phyloP scores from a whole-genome alignment of 2,113 vertebrate species.

The Lonchura striata region DNA sequence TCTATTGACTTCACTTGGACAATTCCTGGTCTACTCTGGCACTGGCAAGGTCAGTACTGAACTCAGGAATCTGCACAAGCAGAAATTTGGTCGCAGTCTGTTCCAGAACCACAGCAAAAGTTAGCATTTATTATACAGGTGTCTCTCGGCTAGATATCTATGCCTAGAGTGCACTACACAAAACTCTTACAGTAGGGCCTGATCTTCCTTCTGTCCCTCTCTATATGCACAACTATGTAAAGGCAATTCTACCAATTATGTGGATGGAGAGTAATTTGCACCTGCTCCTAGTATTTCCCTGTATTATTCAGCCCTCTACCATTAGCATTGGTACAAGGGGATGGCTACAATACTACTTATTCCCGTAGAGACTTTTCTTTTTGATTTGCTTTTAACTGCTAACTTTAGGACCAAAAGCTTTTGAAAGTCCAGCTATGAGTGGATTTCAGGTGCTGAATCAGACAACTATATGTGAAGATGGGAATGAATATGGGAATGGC shows the following conservation, averaged over 20 bases:
- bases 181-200: background rate
- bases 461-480: background rate
- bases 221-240: background rate
- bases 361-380: background rate
- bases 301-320: background rate
- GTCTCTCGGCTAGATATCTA: background rate
- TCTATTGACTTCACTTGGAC: background rate
- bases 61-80: background rate
- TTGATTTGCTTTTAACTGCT: background rate
- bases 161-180: background rate
- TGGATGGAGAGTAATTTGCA: background rate
- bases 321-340: background rate
- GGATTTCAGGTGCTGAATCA: background rate
- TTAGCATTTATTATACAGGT: background rate
- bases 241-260: background rate
- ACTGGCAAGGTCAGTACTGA: background rate
- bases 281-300: background rate
- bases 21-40: background rate
- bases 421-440: background rate
- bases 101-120: background rate
- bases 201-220: background rate
- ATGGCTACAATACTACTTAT: background rate
- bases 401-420: background rate
- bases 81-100: fast-evolving
- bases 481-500: background rate